These are phyloP conservation scores for Emydura subglobosa DNA, from an alignment of 2,113 vertebrate species.

Conservation along the genomic window DNA sequence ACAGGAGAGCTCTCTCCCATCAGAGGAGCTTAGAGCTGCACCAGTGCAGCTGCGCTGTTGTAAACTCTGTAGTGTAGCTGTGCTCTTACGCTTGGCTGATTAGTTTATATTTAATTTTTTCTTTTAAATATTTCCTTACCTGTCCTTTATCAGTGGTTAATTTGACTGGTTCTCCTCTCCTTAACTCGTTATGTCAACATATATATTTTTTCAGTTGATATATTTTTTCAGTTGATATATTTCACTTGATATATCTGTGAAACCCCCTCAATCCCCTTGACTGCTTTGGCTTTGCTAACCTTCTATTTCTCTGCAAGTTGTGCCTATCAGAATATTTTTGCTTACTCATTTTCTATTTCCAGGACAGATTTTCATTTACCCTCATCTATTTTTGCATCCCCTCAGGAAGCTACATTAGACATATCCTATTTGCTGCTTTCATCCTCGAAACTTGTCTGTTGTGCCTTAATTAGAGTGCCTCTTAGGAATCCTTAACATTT, in stretches of 20 bases:
- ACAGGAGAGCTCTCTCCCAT: not conserved
- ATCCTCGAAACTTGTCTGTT: not conserved
- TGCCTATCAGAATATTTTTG: not conserved
- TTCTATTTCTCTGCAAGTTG: not conserved
- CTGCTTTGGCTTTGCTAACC: not conserved
- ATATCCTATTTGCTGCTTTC: not conserved
- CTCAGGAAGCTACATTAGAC: not conserved
- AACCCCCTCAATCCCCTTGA: not conserved
- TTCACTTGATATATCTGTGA: not conserved
- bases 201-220: not conserved
- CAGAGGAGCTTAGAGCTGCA: too few species aligned
- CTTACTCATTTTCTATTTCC: not conserved
- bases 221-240: not conserved
- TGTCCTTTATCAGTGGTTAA: not conserved
- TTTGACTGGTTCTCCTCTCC: not conserved
- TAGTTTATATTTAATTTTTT: not conserved
- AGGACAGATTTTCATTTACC: not conserved
- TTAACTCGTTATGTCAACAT: not conserved
- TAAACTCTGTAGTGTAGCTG: not conserved
- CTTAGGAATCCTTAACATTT: not conserved
- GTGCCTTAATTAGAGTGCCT: not conserved
- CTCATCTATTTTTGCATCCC: not conserved
- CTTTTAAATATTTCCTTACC: not conserved
- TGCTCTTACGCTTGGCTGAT: not conserved
- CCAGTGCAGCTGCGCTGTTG: not conserved